Percentiles rank a stretch among this genome's conserved stretches.
These are phyloP conservation scores for Drosophila prosaltans DNA, from an alignment of 1,140 invertebrate species.

Conservation along the genomic window DNA sequence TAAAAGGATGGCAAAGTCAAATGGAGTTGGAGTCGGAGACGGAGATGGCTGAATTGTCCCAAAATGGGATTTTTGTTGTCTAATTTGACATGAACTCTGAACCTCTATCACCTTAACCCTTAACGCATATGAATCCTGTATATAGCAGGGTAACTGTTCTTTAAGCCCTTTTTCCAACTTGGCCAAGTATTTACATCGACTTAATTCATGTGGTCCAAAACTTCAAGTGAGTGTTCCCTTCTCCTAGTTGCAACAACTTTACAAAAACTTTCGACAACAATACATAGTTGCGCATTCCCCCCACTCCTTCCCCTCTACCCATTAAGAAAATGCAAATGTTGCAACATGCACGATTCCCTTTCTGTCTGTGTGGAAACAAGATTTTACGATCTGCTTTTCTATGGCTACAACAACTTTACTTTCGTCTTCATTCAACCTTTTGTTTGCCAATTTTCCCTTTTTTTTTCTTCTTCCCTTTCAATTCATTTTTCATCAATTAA, in stretches of 20 bases:
- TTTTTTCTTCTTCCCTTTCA: neutral
- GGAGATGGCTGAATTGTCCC: neutral
- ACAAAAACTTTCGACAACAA: slow-evolving; percentile 49
- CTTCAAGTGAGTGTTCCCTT: slow-evolving; percentile 16
- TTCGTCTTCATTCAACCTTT: neutral
- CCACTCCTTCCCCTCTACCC: neutral
- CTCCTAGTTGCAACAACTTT: slow-evolving; percentile 34
- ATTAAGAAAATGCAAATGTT: slow-evolving; percentile 8
- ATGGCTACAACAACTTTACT: neutral
- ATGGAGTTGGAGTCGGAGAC: neutral
- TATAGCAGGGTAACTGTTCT: neutral
- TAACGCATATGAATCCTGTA: neutral
- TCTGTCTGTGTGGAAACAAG: slow-evolving; percentile 3
- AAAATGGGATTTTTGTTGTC: slow-evolving; percentile 17
- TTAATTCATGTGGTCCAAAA: slow-evolving; percentile 47
- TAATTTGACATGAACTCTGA: slow-evolving; percentile 49
- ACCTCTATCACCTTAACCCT: slow-evolving; percentile 37
- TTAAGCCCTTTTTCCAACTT: neutral
- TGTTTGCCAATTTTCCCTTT: neutral
- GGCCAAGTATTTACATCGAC: slow-evolving; percentile 13
- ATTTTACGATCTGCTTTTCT: slow-evolving; percentile 6
- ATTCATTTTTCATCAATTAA: neutral
- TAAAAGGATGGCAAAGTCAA: slow-evolving; percentile 6
- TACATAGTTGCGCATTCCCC: neutral
- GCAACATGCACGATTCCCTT: neutral